Evolutionary conservation across 2,113 vertebrate species (phyloP), one percentile per base, ranked within the genome.

Genomic region (Spermophilus dauricus): DNA sequence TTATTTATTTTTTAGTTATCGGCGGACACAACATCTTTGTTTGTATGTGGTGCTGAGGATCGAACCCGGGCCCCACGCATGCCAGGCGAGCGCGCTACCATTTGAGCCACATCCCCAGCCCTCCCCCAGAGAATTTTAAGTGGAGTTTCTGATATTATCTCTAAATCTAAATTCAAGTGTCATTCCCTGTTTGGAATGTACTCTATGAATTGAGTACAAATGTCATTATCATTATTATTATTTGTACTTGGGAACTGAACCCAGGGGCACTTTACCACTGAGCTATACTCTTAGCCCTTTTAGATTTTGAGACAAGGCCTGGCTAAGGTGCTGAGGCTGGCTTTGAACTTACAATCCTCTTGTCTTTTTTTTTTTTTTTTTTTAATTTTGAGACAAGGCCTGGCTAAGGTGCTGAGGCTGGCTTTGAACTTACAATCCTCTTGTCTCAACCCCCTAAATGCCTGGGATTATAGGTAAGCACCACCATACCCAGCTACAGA

Each of bases 101-200:
- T 2, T 37, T 37, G 37, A 37, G 37, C 37, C 37, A 37, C 37
- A 37, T 37, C 37, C 37, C 56, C 11, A 56, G 65, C n/a, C 65
- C n/a, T 67, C 65, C 11, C 45, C 30, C 13, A 24, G 17, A 63
- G 56, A 32, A 56, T 90, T 78, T 85, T 85, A 69, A 85, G 93
- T 13, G 28, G 51, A 69, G 90, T 58, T 48, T 96, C 53, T n/a
- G 89, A 91, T 45, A 26, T 84, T 63, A 90, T 58, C 61, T 95
- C 51, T 42, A 92, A 94, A 65, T 56, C 14, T 67, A 76, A 87
- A 22, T 86, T 82, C 28, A 95, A 30, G 17, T 76, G 16, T 42
- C 56, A 30, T 53, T 58, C 22, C n/a, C 63, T 78, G 28, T 77
- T 83, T 78, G 48, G 86, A 80, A 93, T 30, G 80, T 61, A 87